Evolutionary conservation across 2,797 vertebrate species (phyloP).

Genomic region (Pseudochromis fuscus): DNA sequence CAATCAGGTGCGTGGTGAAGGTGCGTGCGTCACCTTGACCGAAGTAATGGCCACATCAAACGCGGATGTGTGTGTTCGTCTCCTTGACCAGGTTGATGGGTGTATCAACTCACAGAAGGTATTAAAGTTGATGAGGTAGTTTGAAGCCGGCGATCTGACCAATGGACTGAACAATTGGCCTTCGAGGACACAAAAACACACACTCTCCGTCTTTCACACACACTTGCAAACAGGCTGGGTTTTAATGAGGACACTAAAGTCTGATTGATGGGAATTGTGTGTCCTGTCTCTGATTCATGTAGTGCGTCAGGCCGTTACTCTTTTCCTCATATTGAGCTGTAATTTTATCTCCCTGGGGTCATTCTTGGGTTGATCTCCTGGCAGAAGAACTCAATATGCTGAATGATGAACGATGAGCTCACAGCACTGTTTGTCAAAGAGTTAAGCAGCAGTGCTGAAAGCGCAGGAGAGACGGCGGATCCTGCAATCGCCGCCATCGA

Average conservation of each 20-base stretch:
- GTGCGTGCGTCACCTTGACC: slow-evolving; percentile 61
- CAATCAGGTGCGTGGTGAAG: slow-evolving; percentile 31
- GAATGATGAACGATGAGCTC: slow-evolving; percentile 56
- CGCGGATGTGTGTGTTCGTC: slow-evolving; percentile 37
- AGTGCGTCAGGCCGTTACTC: slow-evolving; percentile 41
- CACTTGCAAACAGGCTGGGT: slow-evolving; percentile 42
- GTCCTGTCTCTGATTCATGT: slow-evolving; percentile 37
- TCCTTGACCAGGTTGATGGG: slow-evolving; percentile 70
- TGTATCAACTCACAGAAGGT: slow-evolving; percentile 61
- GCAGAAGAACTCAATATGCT: slow-evolving; percentile 45
- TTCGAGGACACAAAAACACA: slow-evolving; percentile 53
- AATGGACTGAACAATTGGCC: slow-evolving; percentile 69
- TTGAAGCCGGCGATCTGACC: slow-evolving; percentile 68
- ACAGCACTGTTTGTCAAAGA: slow-evolving; percentile 37
- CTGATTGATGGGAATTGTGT: slow-evolving; percentile 60
- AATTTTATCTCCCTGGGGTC: slow-evolving; percentile 62
- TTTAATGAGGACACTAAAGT: slow-evolving; percentile 61
- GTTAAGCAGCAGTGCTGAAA: slow-evolving; percentile 32
- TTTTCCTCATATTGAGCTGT: slow-evolving; percentile 59
- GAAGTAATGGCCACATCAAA: slow-evolving; percentile 58
- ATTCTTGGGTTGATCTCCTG: slow-evolving; percentile 49
- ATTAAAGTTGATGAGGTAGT: slow-evolving; percentile 78
- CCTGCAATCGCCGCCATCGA: slow-evolving; percentile 4
- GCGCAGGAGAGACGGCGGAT: background rate
- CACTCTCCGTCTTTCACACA: slow-evolving; percentile 8